phyloP scores from a whole-genome alignment of 35 echinoderm and acorn worm species.

The Chiridota heheva region DNA sequence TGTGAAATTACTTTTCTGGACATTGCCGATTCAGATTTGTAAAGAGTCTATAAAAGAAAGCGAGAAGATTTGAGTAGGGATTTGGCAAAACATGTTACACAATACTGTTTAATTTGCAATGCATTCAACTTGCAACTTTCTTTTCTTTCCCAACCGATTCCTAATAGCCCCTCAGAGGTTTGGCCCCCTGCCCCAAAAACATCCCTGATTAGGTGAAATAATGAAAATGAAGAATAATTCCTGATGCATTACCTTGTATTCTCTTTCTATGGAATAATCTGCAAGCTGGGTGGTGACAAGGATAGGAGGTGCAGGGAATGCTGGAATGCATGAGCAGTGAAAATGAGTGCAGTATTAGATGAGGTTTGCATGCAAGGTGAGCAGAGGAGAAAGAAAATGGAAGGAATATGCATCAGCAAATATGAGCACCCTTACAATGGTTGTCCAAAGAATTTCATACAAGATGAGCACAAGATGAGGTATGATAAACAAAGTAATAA shows the following conservation, averaged over 20 bases:
- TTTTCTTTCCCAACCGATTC: no score
- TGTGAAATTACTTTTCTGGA: no score
- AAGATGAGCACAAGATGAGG: not conserved
- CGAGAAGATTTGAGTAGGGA: no score
- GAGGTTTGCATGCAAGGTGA: not conserved
- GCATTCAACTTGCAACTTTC: no score
- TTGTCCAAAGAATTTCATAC: not conserved
- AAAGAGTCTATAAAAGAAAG: no score
- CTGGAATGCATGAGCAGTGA: slow-evolving; percentile 24
- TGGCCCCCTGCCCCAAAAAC: no score
- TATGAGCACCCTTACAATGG: not conserved
- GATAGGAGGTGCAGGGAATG: slow-evolving; percentile 67
- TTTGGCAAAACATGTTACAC: no score
- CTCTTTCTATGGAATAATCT: slow-evolving; percentile 53
- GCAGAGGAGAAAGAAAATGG: not conserved
- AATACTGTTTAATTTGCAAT: no score
- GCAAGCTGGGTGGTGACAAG: slow-evolving; percentile 65
- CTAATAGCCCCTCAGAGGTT: no score
- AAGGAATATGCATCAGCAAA: not conserved
- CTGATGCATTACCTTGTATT: slow-evolving; percentile 88
- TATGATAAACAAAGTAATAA: not conserved
- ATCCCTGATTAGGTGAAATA: no score
- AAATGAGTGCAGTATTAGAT: not conserved
- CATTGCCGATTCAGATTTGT: no score
- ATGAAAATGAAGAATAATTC: no score